Percentiles rank a stretch among this genome's conserved stretches.
Evolutionary conservation across 2,113 vertebrate genomes (phyloP).

Genomic region (Paradoxurus hermaphroditus): DNA sequence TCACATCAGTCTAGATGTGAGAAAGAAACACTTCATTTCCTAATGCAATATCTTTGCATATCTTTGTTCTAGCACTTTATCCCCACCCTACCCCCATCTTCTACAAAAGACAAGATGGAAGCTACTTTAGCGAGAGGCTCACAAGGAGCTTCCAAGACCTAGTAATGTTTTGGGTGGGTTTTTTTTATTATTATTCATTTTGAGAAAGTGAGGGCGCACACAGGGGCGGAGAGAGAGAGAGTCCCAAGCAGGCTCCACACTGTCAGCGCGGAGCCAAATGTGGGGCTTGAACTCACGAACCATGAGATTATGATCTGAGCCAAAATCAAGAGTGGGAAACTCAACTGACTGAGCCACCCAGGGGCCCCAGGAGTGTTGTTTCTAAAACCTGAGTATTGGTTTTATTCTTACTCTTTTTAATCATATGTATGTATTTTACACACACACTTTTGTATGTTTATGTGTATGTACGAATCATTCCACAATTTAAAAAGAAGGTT

Average conservation of each 20-base stretch:
- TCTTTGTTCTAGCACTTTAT: background rate
- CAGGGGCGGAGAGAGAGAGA: too few species aligned
- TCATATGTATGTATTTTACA: background rate
- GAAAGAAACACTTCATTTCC: background rate
- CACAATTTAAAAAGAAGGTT: background rate
- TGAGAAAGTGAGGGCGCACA: too few species aligned
- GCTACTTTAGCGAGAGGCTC: background rate
- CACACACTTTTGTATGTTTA: background rate
- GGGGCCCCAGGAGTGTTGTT: background rate
- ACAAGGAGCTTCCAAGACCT: background rate
- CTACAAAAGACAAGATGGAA: background rate
- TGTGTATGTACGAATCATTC: background rate
- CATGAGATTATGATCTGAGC: too few species aligned
- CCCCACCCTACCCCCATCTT: background rate
- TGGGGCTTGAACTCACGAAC: too few species aligned
- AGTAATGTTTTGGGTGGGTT: background rate
- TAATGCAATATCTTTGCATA: background rate
- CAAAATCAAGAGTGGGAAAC: too few species aligned
- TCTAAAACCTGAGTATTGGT: background rate
- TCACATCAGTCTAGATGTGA: background rate
- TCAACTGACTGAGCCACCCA: too few species aligned
- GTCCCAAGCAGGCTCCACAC: too few species aligned
- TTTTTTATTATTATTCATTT: too few species aligned
- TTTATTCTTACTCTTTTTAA: background rate
- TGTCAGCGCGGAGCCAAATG: too few species aligned